Percentiles rank a stretch among this genome's conserved stretches.
Conservation (phyloP, 2,113 vertebrate species). For the Phasianus colchicus region DNA sequence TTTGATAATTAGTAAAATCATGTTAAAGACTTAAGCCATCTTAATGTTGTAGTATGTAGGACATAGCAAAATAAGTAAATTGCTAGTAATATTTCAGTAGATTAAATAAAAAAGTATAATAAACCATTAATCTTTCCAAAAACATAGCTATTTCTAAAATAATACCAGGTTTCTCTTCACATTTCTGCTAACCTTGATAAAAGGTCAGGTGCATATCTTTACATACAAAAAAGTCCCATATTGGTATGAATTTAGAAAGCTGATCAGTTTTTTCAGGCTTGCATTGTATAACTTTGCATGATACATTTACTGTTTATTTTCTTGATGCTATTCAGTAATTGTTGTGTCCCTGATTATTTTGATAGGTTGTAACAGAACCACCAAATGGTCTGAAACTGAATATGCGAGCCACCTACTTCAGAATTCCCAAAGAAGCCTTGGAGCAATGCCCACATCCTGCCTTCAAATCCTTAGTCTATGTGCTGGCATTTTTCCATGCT, state of each 20-base stretch:
- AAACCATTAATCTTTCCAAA: not conserved
- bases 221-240: not conserved
- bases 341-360: not conserved
- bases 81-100: not conserved
- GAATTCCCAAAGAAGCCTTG: conserved; percentile 83
- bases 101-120: not conserved
- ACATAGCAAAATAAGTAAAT: not conserved
- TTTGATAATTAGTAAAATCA: not conserved
- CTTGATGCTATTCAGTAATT: not conserved
- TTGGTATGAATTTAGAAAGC: not conserved
- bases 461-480: conserved; percentile 89
- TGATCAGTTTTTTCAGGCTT: not conserved
- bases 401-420: conserved; percentile 93
- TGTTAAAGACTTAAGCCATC: not conserved
- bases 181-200: not conserved
- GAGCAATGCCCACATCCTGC: conserved; percentile 85
- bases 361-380: conserved; percentile 94
- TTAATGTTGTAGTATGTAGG: not conserved
- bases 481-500: conserved; percentile 94
- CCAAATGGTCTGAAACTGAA: conserved; percentile 95
- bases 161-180: not conserved
- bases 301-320: not conserved
- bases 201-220: not conserved
- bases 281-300: not conserved
- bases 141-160: not conserved